Evolutionary conservation across 2,797 vertebrate species (phyloP).

Genomic region (Phyllotis vaccarum): DNA sequence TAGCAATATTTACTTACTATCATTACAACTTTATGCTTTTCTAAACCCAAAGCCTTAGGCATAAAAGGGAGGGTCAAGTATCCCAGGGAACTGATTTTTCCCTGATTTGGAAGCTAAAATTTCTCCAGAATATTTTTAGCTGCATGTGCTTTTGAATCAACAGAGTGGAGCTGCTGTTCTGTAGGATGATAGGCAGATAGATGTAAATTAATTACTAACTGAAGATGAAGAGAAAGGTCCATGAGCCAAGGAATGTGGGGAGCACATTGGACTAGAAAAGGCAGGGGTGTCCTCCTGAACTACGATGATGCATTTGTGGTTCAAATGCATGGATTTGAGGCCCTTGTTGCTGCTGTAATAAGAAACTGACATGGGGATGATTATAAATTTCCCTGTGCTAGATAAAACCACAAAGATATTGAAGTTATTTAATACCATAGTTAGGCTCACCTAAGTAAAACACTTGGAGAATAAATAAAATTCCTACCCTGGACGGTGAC

Average conservation of each 20-base stretch:
- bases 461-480: background rate
- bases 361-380: background rate
- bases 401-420: background rate
- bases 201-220: background rate
- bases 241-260: background rate
- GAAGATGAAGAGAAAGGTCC: background rate
- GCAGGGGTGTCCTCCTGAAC: background rate
- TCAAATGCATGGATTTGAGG: background rate
- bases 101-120: background rate
- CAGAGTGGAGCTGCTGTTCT: background rate
- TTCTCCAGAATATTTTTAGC: too few species aligned
- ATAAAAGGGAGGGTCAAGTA: background rate
- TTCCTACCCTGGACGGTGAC: background rate
- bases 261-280: background rate
- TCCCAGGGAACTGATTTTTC: background rate
- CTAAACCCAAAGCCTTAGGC: background rate
- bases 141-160: background rate
- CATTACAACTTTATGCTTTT: background rate
- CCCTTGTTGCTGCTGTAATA: background rate
- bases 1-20: background rate
- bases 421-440: background rate
- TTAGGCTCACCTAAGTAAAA: background rate
- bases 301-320: background rate
- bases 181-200: accelerated
- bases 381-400: background rate